These are phyloP conservation scores for Morbakka virulenta DNA, from an alignment of 30 jellyfish, hydroid and myxozoan species.

Conservation along the genomic window DNA sequence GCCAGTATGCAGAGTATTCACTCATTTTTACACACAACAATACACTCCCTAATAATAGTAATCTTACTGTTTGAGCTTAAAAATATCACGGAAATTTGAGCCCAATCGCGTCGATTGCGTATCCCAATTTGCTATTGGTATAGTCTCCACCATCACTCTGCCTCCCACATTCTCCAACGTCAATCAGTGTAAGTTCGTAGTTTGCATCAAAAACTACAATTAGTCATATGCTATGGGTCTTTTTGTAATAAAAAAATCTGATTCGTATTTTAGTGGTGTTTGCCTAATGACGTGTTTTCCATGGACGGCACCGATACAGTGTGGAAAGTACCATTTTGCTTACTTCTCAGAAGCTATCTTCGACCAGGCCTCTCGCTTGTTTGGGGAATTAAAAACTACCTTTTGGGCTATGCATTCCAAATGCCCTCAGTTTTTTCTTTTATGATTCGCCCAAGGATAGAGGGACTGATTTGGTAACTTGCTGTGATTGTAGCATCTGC, in stretches of 20 bases:
- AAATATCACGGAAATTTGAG: conserved; percentile 19
- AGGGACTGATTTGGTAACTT: conserved; percentile 30
- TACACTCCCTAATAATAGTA: too few relatives aligned
- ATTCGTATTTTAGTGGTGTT: conserved; percentile 3
- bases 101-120: conserved; percentile 7
- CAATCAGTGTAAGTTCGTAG: background rate
- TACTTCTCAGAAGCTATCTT: conserved; percentile 19
- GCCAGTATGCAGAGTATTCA: too few relatives aligned
- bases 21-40: too few relatives aligned
- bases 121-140: conserved; percentile 28
- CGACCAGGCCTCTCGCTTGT: conserved; percentile 29
- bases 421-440: conserved; percentile 12
- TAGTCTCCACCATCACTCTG: conserved; percentile 17
- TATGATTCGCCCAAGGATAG: conserved; percentile 23
- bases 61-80: too few relatives aligned
- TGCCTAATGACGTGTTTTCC: conserved; percentile 31
- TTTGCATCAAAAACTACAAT: background rate
- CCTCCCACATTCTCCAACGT: conserved; percentile 14
- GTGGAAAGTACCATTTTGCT: conserved; percentile 35
- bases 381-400: conserved; percentile 16
- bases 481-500: too few relatives aligned
- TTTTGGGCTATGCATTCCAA: conserved; percentile 30
- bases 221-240: conserved; percentile 9
- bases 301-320: conserved; percentile 40
- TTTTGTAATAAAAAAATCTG: conserved; percentile 12